These are phyloP conservation scores for Notodonta dromedarius DNA, from an alignment of 2,888 invertebrate species.

Conservation along the genomic window DNA sequence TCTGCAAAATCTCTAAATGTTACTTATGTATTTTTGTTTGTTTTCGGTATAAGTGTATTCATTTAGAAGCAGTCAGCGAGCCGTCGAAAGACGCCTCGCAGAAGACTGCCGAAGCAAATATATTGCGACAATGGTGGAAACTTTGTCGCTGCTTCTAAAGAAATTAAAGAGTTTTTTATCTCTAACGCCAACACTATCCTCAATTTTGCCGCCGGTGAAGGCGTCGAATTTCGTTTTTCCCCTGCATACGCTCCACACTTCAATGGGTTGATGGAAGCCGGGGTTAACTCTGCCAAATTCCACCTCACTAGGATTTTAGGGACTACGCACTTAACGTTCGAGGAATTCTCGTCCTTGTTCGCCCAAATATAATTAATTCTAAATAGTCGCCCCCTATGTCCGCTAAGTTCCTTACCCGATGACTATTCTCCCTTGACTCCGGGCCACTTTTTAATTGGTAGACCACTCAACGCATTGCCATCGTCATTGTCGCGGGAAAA, in stretches of 20 bases:
- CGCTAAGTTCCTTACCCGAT: slow-evolving; percentile 2
- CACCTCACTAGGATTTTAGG: neutral
- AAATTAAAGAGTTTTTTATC: no score
- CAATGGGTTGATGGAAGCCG: slow-evolving; percentile 6
- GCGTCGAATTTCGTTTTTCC: slow-evolving; percentile 18
- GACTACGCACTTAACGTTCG: no score
- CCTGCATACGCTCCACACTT: slow-evolving; percentile 23
- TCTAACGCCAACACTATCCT: no score
- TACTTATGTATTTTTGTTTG: no score
- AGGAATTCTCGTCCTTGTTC: neutral
- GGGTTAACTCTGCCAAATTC: neutral
- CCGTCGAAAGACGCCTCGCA: no score
- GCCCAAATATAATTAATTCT: slow-evolving; percentile 10
- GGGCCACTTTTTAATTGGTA: slow-evolving; percentile 13
- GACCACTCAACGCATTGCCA: slow-evolving; percentile 11
- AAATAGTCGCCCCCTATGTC: slow-evolving; percentile 11
- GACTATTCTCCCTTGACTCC: slow-evolving; percentile 11
- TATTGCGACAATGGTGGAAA: no score
- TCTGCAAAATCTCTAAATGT: no score
- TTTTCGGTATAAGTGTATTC: no score
- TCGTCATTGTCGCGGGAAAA: no score
- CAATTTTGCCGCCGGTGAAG: slow-evolving; percentile 14
- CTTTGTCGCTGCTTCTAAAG: no score
- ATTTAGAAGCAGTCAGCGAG: no score
- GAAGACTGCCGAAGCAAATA: no score